Conservation (phyloP, 2,888 invertebrate species). For the Spilarctia lutea region DNA sequence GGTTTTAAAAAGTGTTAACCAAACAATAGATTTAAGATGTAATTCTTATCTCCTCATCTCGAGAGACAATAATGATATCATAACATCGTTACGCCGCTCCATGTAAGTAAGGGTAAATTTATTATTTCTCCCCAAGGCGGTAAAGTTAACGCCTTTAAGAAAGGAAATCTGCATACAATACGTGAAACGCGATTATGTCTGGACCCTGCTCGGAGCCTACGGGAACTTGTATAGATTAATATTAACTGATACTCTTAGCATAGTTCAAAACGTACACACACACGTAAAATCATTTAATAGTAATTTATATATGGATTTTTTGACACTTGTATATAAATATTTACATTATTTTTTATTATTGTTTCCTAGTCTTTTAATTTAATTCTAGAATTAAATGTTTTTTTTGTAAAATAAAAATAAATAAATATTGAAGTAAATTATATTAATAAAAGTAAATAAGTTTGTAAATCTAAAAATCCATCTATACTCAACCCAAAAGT, state of each 20-base stretch:
- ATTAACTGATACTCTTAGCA: slow-evolving; percentile 50
- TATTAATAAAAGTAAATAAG: too few species aligned
- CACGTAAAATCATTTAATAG: background rate
- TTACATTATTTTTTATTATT: too few species aligned
- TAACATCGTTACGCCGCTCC: slow-evolving; percentile 68
- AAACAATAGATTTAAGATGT: slow-evolving; percentile 46
- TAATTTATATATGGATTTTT: too few species aligned
- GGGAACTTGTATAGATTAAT: slow-evolving; percentile 56
- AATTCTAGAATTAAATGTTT: too few species aligned
- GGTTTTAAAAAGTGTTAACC: slow-evolving; percentile 37
- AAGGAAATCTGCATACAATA: slow-evolving; percentile 81
- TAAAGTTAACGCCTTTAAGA: slow-evolving; percentile 70
- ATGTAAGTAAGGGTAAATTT: slow-evolving; percentile 68
- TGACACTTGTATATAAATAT: too few species aligned
- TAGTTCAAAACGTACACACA: slow-evolving; percentile 19
- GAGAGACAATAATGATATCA: slow-evolving; percentile 68
- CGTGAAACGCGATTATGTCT: slow-evolving; percentile 48
- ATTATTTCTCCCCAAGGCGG: slow-evolving; percentile 64
- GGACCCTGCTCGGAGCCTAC: slow-evolving; percentile 36
- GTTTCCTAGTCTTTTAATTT: too few species aligned
- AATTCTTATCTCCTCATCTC: slow-evolving; percentile 63
- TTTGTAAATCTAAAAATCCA: background rate
- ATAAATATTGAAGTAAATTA: too few species aligned
- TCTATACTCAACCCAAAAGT: background rate
- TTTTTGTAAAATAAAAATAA: too few species aligned